phyloP scores from a whole-genome alignment of 2,797 vertebrate genomes.

The Enteromius thamalakanensis region DNA sequence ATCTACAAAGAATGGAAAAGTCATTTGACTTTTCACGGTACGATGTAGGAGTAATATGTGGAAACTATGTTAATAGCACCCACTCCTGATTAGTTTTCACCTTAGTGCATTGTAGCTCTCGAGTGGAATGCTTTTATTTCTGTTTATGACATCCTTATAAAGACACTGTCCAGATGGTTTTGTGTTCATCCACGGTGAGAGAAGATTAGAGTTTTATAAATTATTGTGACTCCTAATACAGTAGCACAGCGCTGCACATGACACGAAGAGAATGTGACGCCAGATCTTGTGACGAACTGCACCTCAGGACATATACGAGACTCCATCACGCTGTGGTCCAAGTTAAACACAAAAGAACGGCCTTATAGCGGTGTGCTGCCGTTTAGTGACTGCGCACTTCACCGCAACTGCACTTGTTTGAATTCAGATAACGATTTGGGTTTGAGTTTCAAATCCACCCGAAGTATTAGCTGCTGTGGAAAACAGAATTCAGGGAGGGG shows the following conservation, averaged over 20 bases:
- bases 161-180: constrained; percentile 64
- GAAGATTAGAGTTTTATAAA: constrained; percentile 52
- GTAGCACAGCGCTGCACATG: constrained; percentile 21
- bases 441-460: constrained; percentile 54
- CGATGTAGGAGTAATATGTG: not conserved
- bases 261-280: constrained; percentile 42
- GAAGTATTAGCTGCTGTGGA: constrained; percentile 63
- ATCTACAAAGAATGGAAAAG: not conserved
- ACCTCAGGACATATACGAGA: constrained; percentile 29
- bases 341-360: not conserved
- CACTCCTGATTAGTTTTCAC: not conserved
- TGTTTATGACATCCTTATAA: constrained; percentile 62
- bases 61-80: not conserved
- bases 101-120: constrained; percentile 4
- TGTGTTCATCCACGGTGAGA: constrained; percentile 60
- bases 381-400: not conserved
- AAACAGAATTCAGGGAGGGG: constrained; percentile 59
- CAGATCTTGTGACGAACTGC: not conserved
- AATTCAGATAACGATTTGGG: constrained; percentile 40
- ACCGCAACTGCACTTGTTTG: constrained; percentile 43
- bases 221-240: constrained; percentile 52
- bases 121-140: constrained; percentile 2
- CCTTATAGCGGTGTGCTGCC: not conserved
- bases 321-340: constrained; percentile 1
- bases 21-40: not conserved